Evolutionary conservation across 92 coral and sea anemone genomes (phyloP).

Genomic region (Pocillopora grandis): DNA sequence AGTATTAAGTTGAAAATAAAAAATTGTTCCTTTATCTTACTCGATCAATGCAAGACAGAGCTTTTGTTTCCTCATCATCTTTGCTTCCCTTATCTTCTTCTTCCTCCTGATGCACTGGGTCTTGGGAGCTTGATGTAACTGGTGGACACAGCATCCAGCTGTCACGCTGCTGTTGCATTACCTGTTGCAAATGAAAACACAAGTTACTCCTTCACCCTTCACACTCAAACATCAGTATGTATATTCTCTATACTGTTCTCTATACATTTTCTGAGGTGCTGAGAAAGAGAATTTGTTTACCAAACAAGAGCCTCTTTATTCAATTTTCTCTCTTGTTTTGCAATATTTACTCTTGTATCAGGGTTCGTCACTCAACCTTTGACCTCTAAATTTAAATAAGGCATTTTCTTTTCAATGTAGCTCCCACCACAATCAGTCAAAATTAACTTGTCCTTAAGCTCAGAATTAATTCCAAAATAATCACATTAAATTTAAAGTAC

Average conservation of each 20-base stretch:
- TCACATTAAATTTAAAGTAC: neutral
- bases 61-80: conserved; percentile 30
- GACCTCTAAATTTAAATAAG: too few species aligned
- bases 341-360: too few species aligned
- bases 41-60: conserved; percentile 63
- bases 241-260: too few species aligned
- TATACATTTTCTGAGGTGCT: too few species aligned
- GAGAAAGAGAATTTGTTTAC: too few species aligned
- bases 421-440: too few species aligned
- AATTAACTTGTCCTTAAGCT: neutral
- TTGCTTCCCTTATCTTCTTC: conserved; percentile 20
- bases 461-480: neutral
- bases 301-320: too few species aligned
- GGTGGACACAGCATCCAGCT: conserved; percentile 98
- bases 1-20: neutral
- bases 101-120: conserved; percentile 16
- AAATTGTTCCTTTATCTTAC: conserved; percentile 15
- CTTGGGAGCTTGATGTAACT: conserved; percentile 47
- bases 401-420: too few species aligned
- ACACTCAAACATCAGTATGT: too few species aligned
- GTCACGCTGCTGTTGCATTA: conserved; percentile 64
- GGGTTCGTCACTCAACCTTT: too few species aligned
- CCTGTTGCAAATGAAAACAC: neutral
- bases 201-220: too few species aligned
- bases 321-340: too few species aligned